Conservation (phyloP, 2,888 invertebrate genomes). For the Celastrina argiolus region DNA sequence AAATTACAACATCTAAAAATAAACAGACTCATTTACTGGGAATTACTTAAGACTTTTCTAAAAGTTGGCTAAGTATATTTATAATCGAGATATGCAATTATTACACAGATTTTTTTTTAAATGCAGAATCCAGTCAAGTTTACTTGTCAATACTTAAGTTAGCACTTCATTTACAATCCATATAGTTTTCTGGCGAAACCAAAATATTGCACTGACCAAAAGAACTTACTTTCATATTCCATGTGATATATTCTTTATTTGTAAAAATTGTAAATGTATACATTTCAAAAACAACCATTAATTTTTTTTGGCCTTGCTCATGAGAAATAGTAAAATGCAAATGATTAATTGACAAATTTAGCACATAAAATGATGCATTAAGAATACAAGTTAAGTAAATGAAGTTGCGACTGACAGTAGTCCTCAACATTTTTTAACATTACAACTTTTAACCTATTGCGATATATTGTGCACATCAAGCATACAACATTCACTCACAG, state of each 20-base stretch:
- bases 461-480: conserved; percentile 30
- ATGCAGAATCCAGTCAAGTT: background rate
- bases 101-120: background rate
- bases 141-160: no score
- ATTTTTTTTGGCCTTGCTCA: background rate
- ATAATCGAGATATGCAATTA: conserved; percentile 15
- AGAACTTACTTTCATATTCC: background rate
- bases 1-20: conserved; percentile 16
- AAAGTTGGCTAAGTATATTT: background rate
- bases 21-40: conserved; percentile 16
- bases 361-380: background rate
- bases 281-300: background rate
- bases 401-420: background rate
- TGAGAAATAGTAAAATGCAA: background rate
- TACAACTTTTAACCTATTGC: conserved; percentile 11
- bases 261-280: background rate
- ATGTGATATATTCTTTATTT: background rate
- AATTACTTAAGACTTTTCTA: background rate
- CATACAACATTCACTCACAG: conserved; percentile 56
- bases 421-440: background rate
- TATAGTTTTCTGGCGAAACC: no score
- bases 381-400: background rate
- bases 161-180: background rate
- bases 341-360: conserved; percentile 1
- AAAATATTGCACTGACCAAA: background rate